Evolutionary conservation across 2,113 vertebrate genomes (phyloP), one percentile per base, ranked within the genome.

Genomic region (Rhynchomys soricoides): DNA sequence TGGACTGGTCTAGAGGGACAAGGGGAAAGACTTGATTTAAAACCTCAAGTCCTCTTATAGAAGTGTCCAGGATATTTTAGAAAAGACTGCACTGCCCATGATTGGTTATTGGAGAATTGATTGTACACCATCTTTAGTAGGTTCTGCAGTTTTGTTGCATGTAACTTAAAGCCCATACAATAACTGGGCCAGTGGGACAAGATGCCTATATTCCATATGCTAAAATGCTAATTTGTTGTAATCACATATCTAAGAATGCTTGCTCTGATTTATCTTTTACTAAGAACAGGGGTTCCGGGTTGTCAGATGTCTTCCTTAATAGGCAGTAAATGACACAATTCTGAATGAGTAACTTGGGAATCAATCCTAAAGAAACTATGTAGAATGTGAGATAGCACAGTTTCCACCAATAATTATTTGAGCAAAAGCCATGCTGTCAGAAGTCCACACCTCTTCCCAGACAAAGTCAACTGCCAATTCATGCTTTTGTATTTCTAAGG

Each of bases 1-100:
- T 98, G 97, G 96, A 91, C 55, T 66, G 43, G 43, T 66, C 64
- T 31, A 19, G 75, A 95, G 37, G 75, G 75, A 91, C 86, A 45
- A 86, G 91, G 13, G 62, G 91, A 3, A 1, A 19, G 55, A 79
- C 71, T 93, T 75, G 77, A 89, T 90, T 90, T 45, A 88, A 59
- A 55, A 82, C 92, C 68, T 95, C 85, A 92, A 73, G 59, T 74
- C 77, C 94, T 95, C 37, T 75, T 71, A 34, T 59, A 93, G 68
- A 89, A 17, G 68, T 31, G 81, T 95, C 92, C 77, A 83, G 71
- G 59, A 92, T 62, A 52, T 73, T 13, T 95, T 86, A 50, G 52
- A 59, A 79, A 96, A 89, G 81, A 64, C 73, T 73, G 78, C 1
- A 24, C 34, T 10, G 12, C 66, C 85, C 88, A 45, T 52, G n/a